phyloP scores from a whole-genome alignment of 2,113 vertebrate species.

The Tursiops truncatus region DNA sequence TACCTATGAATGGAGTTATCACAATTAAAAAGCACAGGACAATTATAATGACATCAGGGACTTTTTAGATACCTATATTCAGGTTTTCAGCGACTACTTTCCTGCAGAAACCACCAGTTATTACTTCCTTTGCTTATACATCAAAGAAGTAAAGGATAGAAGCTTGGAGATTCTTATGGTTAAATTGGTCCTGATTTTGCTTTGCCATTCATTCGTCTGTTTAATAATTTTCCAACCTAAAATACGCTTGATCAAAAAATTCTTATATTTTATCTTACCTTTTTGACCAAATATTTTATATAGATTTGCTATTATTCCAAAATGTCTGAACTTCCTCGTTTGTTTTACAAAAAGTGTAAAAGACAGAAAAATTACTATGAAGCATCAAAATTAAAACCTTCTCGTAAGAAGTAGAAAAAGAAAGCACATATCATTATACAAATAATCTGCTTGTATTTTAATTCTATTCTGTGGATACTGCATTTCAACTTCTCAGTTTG shows the following conservation, averaged over 20 bases:
- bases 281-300: neutral
- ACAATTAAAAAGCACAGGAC: neutral
- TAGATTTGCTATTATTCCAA: neutral
- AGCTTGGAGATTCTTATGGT: neutral
- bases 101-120: neutral
- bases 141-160: neutral
- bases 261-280: neutral
- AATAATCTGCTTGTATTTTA: neutral
- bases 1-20: neutral
- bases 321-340: constrained; percentile 25
- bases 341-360: neutral
- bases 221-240: neutral
- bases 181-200: neutral
- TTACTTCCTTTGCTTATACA: neutral
- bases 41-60: neutral
- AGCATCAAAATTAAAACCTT: neutral
- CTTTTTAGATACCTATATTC: neutral
- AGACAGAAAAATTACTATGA: neutral
- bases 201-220: neutral
- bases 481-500: neutral
- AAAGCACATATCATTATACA: neutral
- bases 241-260: neutral
- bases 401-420: neutral
- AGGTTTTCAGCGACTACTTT: neutral
- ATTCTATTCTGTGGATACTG: neutral